Evolutionary conservation across 2,113 vertebrate genomes (phyloP).

Genomic region (Syngnathus scovelli): DNA sequence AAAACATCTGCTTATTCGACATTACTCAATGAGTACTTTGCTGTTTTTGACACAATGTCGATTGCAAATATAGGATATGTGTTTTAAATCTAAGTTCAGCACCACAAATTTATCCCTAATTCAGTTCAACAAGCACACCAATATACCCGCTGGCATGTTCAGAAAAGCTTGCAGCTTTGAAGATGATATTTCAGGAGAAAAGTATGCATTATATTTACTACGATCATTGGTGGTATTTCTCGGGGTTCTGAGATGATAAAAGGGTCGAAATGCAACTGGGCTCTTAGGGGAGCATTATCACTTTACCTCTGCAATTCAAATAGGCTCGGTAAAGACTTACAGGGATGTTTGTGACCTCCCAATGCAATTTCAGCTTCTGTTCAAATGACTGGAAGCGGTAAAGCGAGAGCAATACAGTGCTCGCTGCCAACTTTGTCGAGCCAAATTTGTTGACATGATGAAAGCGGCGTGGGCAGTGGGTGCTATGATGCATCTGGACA

Average conservation of each 20-base stretch:
- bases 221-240: background rate
- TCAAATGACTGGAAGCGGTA: slow-evolving; percentile 17
- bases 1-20: background rate
- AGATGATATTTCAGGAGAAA: background rate
- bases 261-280: background rate
- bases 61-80: too few species aligned
- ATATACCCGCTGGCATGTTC: too few species aligned
- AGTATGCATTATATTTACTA: background rate
- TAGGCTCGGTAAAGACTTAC: slow-evolving; percentile 11
- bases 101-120: too few species aligned
- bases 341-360: slow-evolving; percentile 15
- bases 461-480: slow-evolving; percentile 34
- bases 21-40: background rate
- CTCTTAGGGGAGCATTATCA: background rate
- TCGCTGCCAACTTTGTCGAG: slow-evolving; percentile 23
- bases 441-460: slow-evolving; percentile 31
- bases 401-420: slow-evolving; percentile 11
- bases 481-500: slow-evolving; percentile 51
- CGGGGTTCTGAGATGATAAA: background rate
- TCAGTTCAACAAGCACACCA: too few species aligned
- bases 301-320: slow-evolving; percentile 10
- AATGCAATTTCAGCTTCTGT: slow-evolving; percentile 13
- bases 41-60: too few species aligned
- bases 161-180: background rate
- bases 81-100: too few species aligned